phyloP scores from a whole-genome alignment of 2,113 vertebrate genomes.

The Rana temporaria region DNA sequence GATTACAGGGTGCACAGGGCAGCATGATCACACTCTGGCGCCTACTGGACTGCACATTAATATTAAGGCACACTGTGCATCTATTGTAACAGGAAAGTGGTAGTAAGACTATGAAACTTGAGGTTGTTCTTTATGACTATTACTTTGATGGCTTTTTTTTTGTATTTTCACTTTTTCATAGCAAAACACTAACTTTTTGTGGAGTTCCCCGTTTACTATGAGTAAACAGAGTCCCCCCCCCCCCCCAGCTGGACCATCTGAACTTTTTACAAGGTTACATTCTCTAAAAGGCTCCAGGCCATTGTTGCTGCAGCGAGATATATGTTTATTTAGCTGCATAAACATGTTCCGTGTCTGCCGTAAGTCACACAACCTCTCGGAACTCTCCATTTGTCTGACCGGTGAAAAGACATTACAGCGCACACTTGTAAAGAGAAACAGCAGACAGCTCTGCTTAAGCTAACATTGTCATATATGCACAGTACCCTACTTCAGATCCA shows the following conservation, averaged over 20 bases:
- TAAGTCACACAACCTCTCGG: constrained; percentile 41
- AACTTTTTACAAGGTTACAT: constrained; percentile 39
- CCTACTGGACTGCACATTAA: no score
- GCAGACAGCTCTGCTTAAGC: constrained; percentile 30
- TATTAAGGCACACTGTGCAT: no score
- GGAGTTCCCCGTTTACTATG: no score
- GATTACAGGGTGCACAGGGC: no score
- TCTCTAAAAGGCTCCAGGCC: constrained; percentile 14
- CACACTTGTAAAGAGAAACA: constrained; percentile 36
- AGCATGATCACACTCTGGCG: no score
- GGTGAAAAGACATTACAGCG: constrained; percentile 16
- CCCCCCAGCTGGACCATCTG: constrained; percentile 3
- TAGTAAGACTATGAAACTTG: no score
- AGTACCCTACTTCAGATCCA: constrained; percentile 17
- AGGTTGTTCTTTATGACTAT: no score
- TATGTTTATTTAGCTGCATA: constrained; percentile 44
- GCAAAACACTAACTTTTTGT: no score
- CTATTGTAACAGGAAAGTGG: no score
- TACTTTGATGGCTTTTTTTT: no score
- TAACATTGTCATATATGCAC: constrained; percentile 23
- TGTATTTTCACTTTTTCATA: no score
- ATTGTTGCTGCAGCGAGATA: constrained; percentile 12
- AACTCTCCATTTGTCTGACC: constrained; percentile 38
- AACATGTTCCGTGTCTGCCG: constrained; percentile 37
- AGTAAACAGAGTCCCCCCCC: no score